phyloP scores from a whole-genome alignment of 2,797 vertebrate genomes.

The Coilia nasus region DNA sequence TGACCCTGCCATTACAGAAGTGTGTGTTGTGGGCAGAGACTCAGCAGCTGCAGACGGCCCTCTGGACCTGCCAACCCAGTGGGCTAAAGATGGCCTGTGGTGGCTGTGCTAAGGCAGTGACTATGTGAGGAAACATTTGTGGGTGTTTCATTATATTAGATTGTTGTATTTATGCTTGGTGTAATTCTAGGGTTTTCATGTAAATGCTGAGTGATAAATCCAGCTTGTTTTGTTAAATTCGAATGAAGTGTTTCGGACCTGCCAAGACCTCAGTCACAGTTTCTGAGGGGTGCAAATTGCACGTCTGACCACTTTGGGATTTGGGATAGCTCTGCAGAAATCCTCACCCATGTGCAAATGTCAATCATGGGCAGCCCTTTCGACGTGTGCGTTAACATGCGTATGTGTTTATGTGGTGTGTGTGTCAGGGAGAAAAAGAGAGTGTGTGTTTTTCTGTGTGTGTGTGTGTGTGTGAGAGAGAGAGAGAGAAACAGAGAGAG shows the following conservation, averaged over 20 bases:
- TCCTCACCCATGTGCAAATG: not conserved
- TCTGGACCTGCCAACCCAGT: not conserved
- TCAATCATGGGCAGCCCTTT: not conserved
- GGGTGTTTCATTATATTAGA: not conserved
- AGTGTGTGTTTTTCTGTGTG: not conserved
- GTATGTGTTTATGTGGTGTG: not conserved
- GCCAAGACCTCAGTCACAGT: not conserved
- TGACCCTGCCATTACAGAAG: too few species aligned
- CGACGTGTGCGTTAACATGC: not conserved
- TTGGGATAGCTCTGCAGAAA: not conserved
- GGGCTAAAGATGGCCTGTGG: not conserved
- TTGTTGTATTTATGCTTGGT: not conserved
- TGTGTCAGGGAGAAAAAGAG: not conserved
- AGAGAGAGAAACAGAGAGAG: too few species aligned
- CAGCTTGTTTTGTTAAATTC: not conserved
- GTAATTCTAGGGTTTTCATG: not conserved
- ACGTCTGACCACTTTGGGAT: not conserved
- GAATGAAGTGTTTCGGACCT: not conserved
- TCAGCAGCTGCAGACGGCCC: not conserved
- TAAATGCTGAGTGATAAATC: not conserved
- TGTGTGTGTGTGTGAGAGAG: not conserved
- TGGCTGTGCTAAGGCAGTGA: not conserved
- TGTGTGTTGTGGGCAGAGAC: not conserved
- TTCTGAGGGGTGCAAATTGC: slow-evolving; percentile 3
- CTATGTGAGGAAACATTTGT: not conserved